Evolutionary conservation across 2,888 invertebrate genomes (phyloP), one percentile per base, ranked within the genome.

Genomic region (Xanthia togata): DNA sequence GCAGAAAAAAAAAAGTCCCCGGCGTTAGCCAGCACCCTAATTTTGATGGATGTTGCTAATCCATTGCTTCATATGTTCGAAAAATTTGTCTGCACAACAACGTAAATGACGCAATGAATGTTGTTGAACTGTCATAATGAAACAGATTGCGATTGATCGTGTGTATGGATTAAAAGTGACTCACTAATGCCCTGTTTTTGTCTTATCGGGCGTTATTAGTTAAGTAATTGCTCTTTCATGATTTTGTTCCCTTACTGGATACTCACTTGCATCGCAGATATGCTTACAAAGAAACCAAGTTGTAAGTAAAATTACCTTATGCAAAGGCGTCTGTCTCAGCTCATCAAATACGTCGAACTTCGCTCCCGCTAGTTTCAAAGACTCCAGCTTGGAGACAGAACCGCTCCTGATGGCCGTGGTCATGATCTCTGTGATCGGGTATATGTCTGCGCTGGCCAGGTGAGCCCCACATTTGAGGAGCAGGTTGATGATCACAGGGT

Each of bases 381-480:
- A 97, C 77, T 97, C 93, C 20, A 98, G 91, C 35, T 97, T 97
- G 6, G 91, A 91, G 2, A 97, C 72, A 17, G 97, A 96, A 0
- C 98, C 98, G 17, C 95, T 95, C 4, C 97, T 97, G 0, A 98
- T 97, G 0, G 98, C 98, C 0, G 96, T 89, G 11, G 98, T 98
- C 72, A 98, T 93, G 87, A 98, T 97, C 84, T 98, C 98, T 0
- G 97, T 98, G 0, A 98, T 93, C 1, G 96, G 93, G 47, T 97
- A 95, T 0, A 97, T 94, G 80, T 96, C 96, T 0, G 97, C 97
- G 14, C 96, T 97, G 1, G 97, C 97, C 38, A 98, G 92, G 88
- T 98, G 98, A 2, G 98, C 98, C 0, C 99, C 99, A 86, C 98
- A 98, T 87, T 97, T 97, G 20, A 97, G 93, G 0, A 99, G 95